phyloP scores from a whole-genome alignment of 1,140 invertebrate species.

The Plutomurus gul region DNA sequence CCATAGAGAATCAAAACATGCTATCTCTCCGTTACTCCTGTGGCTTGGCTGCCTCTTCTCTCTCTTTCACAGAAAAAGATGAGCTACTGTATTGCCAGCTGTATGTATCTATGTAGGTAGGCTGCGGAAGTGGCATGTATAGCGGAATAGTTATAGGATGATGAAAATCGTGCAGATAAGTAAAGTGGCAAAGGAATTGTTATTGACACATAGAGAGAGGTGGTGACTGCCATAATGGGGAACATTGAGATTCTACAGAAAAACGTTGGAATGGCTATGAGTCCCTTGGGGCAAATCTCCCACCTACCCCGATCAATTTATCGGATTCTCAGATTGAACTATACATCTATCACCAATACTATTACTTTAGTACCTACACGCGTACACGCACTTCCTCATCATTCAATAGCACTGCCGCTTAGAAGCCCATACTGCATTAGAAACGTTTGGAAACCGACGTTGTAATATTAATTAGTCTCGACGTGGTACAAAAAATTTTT shows the following conservation, averaged over 20 bases:
- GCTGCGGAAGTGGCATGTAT: neutral
- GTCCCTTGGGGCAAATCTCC: conserved; percentile 44
- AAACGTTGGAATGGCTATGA: conserved; percentile 8
- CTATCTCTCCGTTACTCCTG: neutral
- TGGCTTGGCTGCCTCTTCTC: too few species aligned
- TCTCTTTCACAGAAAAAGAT: too few species aligned
- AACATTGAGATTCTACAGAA: conserved; percentile 37
- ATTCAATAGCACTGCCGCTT: neutral
- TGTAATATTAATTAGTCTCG: too few species aligned
- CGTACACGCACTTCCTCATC: neutral
- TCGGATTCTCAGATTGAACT: conserved; percentile 48
- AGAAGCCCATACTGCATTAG: too few species aligned
- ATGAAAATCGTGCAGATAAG: neutral
- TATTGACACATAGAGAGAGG: conserved; percentile 44
- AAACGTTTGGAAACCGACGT: too few species aligned
- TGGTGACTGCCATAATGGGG: conserved; percentile 43
- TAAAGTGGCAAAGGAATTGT: conserved; percentile 37
- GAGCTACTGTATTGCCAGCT: too few species aligned
- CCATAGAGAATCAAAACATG: too few species aligned
- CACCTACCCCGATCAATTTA: conserved; percentile 49
- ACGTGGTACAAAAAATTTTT: too few species aligned
- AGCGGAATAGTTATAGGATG: neutral
- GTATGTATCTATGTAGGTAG: too few species aligned
- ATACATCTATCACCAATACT: conserved; percentile 20
- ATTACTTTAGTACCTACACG: neutral